Conservation (phyloP, 1,140 invertebrate species). For the Nephotettix cincticeps region DNA sequence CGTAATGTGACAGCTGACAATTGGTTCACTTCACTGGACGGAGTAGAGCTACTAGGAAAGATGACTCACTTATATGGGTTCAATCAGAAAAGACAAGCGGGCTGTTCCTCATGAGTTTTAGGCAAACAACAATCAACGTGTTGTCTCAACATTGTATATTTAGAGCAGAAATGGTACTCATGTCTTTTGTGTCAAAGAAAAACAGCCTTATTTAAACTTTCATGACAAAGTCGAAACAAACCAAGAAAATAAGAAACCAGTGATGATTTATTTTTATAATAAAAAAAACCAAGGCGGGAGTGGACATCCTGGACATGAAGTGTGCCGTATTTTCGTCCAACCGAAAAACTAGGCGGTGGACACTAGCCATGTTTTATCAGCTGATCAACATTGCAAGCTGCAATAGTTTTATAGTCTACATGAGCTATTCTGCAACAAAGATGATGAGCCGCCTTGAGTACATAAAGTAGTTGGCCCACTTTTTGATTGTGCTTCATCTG, state of each 20-base stretch:
- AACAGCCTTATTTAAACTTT: background rate
- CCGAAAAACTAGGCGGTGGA: background rate
- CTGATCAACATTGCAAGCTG: too few relatives aligned
- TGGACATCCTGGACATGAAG: too few relatives aligned
- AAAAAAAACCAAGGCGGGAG: background rate
- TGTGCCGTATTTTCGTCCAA: background rate
- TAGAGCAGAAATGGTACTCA: background rate
- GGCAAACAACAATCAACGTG: background rate
- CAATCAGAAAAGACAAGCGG: background rate
- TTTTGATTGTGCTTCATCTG: background rate
- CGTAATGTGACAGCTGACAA: background rate
- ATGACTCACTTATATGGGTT: background rate
- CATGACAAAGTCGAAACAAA: background rate
- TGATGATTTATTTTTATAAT: background rate
- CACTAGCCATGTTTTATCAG: background rate
- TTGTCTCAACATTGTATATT: background rate
- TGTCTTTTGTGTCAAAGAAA: background rate
- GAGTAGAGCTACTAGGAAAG: background rate
- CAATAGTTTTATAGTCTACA: too few relatives aligned
- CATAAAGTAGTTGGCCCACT: too few relatives aligned
- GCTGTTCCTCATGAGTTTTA: too few relatives aligned
- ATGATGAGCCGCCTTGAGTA: background rate
- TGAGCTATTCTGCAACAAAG: background rate
- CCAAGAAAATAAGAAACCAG: background rate
- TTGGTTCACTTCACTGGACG: too few relatives aligned